Percentiles rank a stretch among this genome's conserved stretches.
Conservation (phyloP, 1,140 invertebrate genomes). For the Helicoverpa armigera region DNA sequence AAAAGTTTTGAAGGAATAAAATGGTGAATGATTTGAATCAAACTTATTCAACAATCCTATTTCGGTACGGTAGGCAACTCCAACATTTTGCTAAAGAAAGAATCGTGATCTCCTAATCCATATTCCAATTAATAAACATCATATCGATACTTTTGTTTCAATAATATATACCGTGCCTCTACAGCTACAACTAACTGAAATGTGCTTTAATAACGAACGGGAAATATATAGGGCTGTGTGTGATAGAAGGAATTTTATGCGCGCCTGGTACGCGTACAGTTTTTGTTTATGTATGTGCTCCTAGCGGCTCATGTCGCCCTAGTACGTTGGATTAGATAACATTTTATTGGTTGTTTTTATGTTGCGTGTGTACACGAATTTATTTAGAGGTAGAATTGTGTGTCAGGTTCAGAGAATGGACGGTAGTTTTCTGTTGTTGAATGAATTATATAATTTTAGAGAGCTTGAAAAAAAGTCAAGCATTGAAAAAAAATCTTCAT, state of each 20-base stretch:
- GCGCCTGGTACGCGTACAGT: slow-evolving; percentile 36
- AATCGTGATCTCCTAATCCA: no score
- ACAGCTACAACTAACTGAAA: slow-evolving; percentile 20
- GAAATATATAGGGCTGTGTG: slow-evolving; percentile 27
- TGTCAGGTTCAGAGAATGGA: neutral
- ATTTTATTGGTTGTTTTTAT: slow-evolving; percentile 41
- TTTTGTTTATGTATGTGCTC: slow-evolving; percentile 34
- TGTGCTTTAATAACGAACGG: slow-evolving; percentile 45
- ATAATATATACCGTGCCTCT: neutral
- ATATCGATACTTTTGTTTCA: slow-evolving; percentile 1
- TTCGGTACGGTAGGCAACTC: no score
- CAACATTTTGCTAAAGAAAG: no score
- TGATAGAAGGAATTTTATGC: slow-evolving; percentile 42
- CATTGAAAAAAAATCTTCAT: no score
- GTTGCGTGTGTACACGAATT: slow-evolving; percentile 1
- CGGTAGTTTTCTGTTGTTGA: no score
- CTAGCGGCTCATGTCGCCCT: slow-evolving; percentile 31
- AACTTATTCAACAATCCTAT: no score
- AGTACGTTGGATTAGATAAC: slow-evolving; percentile 39
- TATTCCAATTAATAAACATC: no score
- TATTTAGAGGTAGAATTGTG: neutral
- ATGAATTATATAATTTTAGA: no score
- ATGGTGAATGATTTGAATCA: no score
- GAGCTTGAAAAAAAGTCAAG: no score
- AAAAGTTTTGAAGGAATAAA: no score